phyloP scores from a whole-genome alignment of 1,140 invertebrate species.

The Pseudobourletiella spinata region DNA sequence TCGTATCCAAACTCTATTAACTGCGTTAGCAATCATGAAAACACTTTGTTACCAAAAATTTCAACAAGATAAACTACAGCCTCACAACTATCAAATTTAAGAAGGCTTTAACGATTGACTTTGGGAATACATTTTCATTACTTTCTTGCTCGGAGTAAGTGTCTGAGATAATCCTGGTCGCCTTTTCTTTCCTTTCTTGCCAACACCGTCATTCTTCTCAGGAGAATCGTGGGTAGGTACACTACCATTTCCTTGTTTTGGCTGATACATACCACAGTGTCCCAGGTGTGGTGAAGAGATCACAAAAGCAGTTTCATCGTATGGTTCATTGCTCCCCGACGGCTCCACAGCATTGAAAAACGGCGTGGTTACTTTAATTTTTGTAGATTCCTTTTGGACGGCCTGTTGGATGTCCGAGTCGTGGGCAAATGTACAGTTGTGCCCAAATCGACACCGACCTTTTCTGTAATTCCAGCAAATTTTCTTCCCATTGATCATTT shows the following conservation, averaged over 20 bases:
- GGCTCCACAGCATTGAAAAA: neutral
- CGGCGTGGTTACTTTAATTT: neutral
- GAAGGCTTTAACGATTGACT: neutral
- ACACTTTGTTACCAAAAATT: too few relatives aligned
- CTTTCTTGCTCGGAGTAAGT: slow-evolving; percentile 2
- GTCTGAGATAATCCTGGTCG: neutral
- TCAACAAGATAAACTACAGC: too few relatives aligned
- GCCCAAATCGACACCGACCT: slow-evolving; percentile 79
- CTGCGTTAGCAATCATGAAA: too few relatives aligned
- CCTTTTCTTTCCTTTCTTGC: slow-evolving; percentile 4
- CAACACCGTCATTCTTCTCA: neutral
- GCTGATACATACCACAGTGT: neutral
- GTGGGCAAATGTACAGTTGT: slow-evolving; percentile 86
- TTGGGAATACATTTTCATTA: slow-evolving; percentile 6
- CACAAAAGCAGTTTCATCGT: neutral
- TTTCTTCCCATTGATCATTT: slow-evolving; percentile 74
- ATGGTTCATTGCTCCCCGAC: too few relatives aligned
- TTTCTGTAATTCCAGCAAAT: slow-evolving; percentile 90
- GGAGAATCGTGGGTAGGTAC: neutral
- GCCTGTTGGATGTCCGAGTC: slow-evolving; percentile 64
- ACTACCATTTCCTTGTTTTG: too few relatives aligned
- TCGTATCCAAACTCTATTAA: too few relatives aligned
- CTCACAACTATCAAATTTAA: too few relatives aligned
- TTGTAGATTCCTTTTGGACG: neutral
- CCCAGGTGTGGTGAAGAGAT: neutral